phyloP scores from a whole-genome alignment of 2,888 invertebrate genomes.

The Caenorhabditis parvicauda region DNA sequence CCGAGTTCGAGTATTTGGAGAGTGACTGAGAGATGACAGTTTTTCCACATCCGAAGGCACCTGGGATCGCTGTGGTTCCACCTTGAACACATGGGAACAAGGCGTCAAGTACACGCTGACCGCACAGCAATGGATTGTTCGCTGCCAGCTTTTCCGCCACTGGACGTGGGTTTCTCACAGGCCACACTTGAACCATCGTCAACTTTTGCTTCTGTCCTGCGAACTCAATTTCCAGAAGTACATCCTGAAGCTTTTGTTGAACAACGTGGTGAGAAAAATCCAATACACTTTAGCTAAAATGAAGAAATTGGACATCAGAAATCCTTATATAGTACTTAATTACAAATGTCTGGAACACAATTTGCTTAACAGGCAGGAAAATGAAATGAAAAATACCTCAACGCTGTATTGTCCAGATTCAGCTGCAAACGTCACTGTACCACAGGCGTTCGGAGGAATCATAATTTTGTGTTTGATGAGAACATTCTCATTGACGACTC shows the following conservation, averaged over 20 bases:
- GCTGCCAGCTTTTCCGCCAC: slow-evolving; percentile 93
- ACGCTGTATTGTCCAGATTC: slow-evolving; percentile 88
- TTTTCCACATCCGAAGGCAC: slow-evolving; percentile 99
- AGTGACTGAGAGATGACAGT: slow-evolving; percentile 99
- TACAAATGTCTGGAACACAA: no score
- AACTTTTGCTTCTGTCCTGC: slow-evolving; percentile 87
- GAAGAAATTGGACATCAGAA: no score
- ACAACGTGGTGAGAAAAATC: no score
- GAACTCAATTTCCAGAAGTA: slow-evolving; percentile 94
- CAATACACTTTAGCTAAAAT: no score
- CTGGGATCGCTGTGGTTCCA: slow-evolving; percentile 61
- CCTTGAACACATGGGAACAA: slow-evolving; percentile 82
- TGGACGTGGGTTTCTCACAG: slow-evolving; percentile 93
- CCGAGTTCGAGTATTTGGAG: slow-evolving; percentile 98
- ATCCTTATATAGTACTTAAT: no score
- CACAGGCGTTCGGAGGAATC: slow-evolving; percentile 87
- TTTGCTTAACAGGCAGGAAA: neutral
- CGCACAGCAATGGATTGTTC: slow-evolving; percentile 94
- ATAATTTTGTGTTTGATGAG: slow-evolving; percentile 94
- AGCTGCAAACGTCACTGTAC: slow-evolving; percentile 91
- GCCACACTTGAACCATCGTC: slow-evolving; percentile 91
- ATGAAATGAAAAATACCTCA: slow-evolving; percentile 70
- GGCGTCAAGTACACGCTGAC: slow-evolving; percentile 94
- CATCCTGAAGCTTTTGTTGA: slow-evolving; percentile 75
- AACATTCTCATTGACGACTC: slow-evolving; percentile 91